Evolutionary conservation across 1,140 invertebrate species (phyloP).

Genomic region (Drosophila teissieri): DNA sequence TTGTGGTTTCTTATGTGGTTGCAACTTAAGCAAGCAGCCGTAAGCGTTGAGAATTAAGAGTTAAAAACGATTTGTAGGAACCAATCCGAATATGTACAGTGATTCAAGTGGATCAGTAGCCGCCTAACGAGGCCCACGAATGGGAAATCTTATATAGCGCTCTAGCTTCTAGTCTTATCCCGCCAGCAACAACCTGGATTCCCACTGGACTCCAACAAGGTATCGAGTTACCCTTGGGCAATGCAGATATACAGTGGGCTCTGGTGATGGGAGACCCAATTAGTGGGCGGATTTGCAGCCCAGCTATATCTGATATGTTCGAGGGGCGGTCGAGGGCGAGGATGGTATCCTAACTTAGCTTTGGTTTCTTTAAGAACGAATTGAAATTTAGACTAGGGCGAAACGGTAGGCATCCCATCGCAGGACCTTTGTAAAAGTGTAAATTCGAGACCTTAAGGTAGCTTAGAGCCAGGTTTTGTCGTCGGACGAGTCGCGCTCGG

Average conservation of each 20-base stretch:
- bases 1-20: constrained; percentile 20
- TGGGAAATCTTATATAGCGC: neutral
- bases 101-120: constrained; percentile 14
- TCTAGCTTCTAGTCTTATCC: constrained; percentile 6
- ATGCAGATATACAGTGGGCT: neutral
- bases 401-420: neutral
- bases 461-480: constrained; percentile 80
- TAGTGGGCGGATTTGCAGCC: neutral
- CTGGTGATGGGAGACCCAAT: constrained; percentile 1
- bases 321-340: constrained; percentile 8
- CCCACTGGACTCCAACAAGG: neutral
- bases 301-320: constrained; percentile 18
- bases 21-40: constrained; percentile 45
- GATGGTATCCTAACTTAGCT: constrained; percentile 21
- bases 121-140: neutral
- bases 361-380: constrained; percentile 29
- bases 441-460: constrained; percentile 66
- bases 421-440: constrained; percentile 20
- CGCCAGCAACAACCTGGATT: constrained; percentile 14
- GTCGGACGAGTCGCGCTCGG: constrained; percentile 31
- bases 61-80: constrained; percentile 39
- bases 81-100: constrained; percentile 52
- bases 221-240: constrained; percentile 4
- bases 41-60: constrained; percentile 19
- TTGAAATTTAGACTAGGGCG: constrained; percentile 21